phyloP scores from a whole-genome alignment of 1,140 invertebrate genomes.

The Oscheius sp. region DNA sequence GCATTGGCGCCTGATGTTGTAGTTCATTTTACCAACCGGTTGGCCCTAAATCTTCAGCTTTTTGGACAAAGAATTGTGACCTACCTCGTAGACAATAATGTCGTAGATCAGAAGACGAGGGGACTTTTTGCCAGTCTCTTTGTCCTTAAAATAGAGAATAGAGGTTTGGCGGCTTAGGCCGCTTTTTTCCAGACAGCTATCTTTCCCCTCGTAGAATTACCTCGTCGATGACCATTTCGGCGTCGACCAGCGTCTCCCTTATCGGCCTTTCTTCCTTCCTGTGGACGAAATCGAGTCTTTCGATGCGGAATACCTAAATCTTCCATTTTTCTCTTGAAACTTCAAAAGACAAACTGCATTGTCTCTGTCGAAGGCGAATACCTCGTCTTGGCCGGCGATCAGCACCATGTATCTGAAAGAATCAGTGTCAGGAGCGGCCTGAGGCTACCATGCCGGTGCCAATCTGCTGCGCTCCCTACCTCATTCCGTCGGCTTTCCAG shows the following conservation, averaged over 20 bases:
- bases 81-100: constrained; percentile 77
- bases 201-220: constrained; percentile 56
- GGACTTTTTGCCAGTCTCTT: constrained; percentile 67
- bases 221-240: constrained; percentile 92
- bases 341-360: constrained; percentile 90
- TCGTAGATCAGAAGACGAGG: constrained; percentile 94
- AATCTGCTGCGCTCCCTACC: constrained; percentile 64
- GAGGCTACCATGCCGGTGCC: neutral
- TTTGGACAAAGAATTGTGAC: too few species aligned
- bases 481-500: constrained; percentile 97
- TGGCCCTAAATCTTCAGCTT: too few species aligned
- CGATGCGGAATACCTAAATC: constrained; percentile 71
- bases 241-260: constrained; percentile 79
- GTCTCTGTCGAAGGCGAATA: constrained; percentile 93
- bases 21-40: constrained; percentile 77
- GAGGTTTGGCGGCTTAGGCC: too few species aligned
- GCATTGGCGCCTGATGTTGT: constrained; percentile 73
- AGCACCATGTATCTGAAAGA: constrained; percentile 86
- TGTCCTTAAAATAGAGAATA: neutral
- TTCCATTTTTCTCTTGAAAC: constrained; percentile 63
- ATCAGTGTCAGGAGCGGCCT: neutral
- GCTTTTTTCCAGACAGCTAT: neutral
- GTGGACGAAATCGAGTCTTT: constrained; percentile 72
- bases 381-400: constrained; percentile 77
- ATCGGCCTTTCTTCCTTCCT: constrained; percentile 68